Evolutionary conservation across 2,888 invertebrate genomes (phyloP), one percentile per base, ranked within the genome.

Genomic region (Drosophila melanosoma): DNA sequence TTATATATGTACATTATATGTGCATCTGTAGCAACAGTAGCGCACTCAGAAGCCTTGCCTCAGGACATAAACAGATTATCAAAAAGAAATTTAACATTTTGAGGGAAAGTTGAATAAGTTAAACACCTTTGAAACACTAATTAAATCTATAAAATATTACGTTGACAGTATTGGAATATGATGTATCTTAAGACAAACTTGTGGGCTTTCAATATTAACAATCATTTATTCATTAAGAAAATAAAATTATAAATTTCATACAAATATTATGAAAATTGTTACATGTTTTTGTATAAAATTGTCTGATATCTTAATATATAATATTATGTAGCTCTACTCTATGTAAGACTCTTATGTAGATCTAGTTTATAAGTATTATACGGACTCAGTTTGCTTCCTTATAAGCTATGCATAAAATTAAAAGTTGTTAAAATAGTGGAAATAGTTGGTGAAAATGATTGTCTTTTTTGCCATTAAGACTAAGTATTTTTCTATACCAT

Each of bases 11-110:
- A 32, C 64, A 45, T 15, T 15, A 23, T 23, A 8, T 23, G 45
- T 45, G 45, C 8, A 45, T 23, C 45, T 45, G 45, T 45, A 54
- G 45, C 72, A 71, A 71, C 71, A 72, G 71, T 72, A 72, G 71
- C 72, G 11, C 58, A 53, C 23, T 40, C 58, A 35, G 26, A 53
- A 72, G 52, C 52, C 29, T 20, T 42, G 51, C 70, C 51, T 40
- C 42, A 56, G 54, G 52, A 52, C 15, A 33, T 61, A 26, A 70
- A 40, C 32, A 36, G 15, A 42, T 36, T 33, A 52, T 20, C 38
- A 40, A n/a, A 29, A 10, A 6, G 32, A 23, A 59, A 23, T 42
- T 70, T 54, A 35, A 38, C 12, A 29, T 36, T 36, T 69, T 29
- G 20, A 29, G 38, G 71, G 70, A 70, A 71, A 71, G 70, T 69